These are phyloP conservation scores for Halcyon chelicuti DNA, from an alignment of 2,797 vertebrate genomes.

Conservation along the genomic window DNA sequence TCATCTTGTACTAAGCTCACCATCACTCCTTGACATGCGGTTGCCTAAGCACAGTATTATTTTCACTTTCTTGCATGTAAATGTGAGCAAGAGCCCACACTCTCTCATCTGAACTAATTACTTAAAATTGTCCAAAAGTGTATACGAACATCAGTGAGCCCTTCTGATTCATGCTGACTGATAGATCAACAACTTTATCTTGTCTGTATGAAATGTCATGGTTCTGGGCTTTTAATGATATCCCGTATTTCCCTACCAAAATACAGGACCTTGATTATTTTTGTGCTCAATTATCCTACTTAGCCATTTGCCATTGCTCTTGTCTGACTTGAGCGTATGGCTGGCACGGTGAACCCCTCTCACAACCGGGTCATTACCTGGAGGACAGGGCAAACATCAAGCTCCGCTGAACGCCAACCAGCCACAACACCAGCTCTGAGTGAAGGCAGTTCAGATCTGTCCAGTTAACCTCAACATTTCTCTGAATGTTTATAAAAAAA, in stretches of 20 bases:
- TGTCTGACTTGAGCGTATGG: fast-evolving
- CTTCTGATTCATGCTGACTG: background rate
- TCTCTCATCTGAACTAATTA: background rate
- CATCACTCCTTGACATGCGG: background rate
- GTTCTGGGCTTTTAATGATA: background rate
- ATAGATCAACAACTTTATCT: background rate
- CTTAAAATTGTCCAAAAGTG: background rate
- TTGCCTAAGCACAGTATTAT: background rate
- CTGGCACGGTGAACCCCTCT: background rate
- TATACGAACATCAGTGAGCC: fast-evolving
- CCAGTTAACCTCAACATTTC: fast-evolving
- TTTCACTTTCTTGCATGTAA: background rate
- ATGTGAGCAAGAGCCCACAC: background rate
- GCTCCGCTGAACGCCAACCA: background rate
- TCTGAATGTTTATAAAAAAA: background rate
- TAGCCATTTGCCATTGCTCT: background rate
- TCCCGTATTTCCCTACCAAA: background rate
- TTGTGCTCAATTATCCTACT: background rate
- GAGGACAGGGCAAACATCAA: background rate
- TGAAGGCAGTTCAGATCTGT: background rate
- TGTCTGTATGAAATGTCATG: background rate
- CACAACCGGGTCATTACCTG: background rate
- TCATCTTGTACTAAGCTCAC: background rate
- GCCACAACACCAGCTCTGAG: background rate
- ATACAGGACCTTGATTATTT: background rate